phyloP scores from a whole-genome alignment of 2,113 vertebrate genomes.

The Willisornis vidua region DNA sequence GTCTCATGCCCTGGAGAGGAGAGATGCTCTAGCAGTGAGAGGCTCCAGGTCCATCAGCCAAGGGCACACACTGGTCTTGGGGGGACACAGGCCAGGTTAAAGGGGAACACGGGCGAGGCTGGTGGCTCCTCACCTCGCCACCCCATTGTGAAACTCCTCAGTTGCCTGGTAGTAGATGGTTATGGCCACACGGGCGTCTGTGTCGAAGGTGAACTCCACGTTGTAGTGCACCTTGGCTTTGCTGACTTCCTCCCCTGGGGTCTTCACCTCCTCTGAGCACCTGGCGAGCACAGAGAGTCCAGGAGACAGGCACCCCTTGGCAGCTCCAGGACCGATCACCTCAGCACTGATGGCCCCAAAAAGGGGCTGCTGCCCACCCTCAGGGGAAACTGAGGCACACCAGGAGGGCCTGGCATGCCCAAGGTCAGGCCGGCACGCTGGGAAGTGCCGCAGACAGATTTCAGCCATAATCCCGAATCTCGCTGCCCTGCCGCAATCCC shows the following conservation, averaged over 20 bases:
- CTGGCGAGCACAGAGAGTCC: constrained; percentile 57
- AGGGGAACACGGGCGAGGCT: neutral
- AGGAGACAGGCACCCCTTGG: rapidly evolving
- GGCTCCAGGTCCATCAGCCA: neutral
- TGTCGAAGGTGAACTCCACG: constrained; percentile 96
- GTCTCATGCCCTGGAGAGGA: neutral
- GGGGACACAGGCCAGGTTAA: neutral
- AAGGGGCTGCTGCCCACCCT: neutral
- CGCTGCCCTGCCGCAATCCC: neutral
- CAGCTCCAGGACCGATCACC: too few relatives aligned
- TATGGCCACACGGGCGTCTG: constrained; percentile 91
- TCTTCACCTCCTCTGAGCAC: constrained; percentile 91
- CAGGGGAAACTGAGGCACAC: neutral
- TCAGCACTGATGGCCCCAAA: rapidly evolving
- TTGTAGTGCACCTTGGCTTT: constrained; percentile 89
- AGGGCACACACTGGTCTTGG: neutral
- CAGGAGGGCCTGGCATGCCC: rapidly evolving
- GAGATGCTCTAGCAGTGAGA: neutral
- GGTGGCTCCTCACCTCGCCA: constrained; percentile 83
- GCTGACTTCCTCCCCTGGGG: constrained; percentile 81
- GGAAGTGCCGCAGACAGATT: neutral
- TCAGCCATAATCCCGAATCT: neutral
- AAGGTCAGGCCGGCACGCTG: neutral
- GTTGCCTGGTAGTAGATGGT: constrained; percentile 98
- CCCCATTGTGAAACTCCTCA: constrained; percentile 93